Conservation (phyloP, 2,888 invertebrate species). For the Incurvaria masculella region DNA sequence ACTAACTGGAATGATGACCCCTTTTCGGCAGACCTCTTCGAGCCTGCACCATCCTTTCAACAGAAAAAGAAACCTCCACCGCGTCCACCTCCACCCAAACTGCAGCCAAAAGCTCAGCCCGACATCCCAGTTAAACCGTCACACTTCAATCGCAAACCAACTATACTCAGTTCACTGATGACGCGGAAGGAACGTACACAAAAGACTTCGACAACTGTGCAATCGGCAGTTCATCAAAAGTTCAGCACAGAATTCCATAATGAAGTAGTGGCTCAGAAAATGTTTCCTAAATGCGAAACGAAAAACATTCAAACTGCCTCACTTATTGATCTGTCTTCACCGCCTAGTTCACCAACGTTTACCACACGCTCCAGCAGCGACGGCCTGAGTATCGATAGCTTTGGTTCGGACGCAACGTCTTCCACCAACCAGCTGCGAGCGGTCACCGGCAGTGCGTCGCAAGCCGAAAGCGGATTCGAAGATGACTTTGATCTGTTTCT, state of each 20-base stretch:
- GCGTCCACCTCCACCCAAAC: conserved; percentile 67
- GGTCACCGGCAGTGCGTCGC: conserved; percentile 62
- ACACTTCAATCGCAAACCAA: conserved; percentile 50
- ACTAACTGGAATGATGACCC: conserved; percentile 54
- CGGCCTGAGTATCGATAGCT: conserved; percentile 71
- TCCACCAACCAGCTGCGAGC: conserved; percentile 52
- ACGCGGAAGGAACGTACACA: conserved; percentile 35
- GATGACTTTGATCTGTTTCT: conserved; percentile 75
- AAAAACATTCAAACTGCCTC: conserved; percentile 51
- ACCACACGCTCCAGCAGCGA: conserved; percentile 73
- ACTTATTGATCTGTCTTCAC: conserved; percentile 68
- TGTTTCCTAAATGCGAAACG: conserved; percentile 48
- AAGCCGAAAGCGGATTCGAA: conserved; percentile 78
- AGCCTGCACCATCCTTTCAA: conserved; percentile 35
- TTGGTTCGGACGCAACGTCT: conserved; percentile 68
- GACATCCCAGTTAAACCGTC: conserved; percentile 49
- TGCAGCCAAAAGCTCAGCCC: conserved; percentile 30
- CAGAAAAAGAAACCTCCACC: conserved; percentile 71
- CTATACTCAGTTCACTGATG: conserved; percentile 40
- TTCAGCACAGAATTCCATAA: conserved; percentile 24
- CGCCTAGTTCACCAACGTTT: conserved; percentile 72
- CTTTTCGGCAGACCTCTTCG: conserved; percentile 49
- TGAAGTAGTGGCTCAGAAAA: conserved; percentile 36
- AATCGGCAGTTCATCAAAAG: conserved; percentile 15
- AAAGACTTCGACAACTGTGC: neutral